phyloP scores from a whole-genome alignment of 2,113 vertebrate genomes.

The Equus quagga region DNA sequence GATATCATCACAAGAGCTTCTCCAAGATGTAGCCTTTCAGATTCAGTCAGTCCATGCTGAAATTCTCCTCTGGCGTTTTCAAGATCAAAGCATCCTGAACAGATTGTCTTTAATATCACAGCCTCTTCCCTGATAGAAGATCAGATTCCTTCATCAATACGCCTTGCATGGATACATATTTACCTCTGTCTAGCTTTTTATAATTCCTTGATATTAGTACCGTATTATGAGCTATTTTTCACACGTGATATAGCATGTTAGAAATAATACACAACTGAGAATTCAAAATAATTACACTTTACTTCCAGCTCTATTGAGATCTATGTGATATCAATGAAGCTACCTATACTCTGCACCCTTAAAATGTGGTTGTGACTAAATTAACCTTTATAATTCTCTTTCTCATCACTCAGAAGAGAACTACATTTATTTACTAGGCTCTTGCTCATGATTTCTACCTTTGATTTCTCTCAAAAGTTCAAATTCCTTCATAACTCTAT shows the following conservation, averaged over 20 bases:
- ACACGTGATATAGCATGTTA: neutral
- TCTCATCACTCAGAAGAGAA: neutral
- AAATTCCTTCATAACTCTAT: neutral
- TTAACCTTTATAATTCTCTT: neutral
- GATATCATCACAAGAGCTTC: neutral
- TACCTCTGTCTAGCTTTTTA: neutral
- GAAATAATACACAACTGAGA: neutral
- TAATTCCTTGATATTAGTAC: neutral
- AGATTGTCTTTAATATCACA: too few relatives aligned
- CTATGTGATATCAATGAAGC: accelerated
- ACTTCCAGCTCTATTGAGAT: neutral
- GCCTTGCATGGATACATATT: accelerated
- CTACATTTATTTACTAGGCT: neutral
- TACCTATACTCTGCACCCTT: accelerated
- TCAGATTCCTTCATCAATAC: neutral
- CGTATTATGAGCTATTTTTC: neutral
- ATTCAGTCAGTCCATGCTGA: neutral
- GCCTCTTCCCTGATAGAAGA: too few relatives aligned
- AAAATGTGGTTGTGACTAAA: neutral
- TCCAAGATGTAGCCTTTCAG: neutral
- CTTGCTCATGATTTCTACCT: neutral
- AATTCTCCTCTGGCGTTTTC: neutral
- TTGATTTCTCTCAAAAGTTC: neutral
- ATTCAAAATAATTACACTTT: too few relatives aligned
- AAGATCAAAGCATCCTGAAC: too few relatives aligned